Percentiles rank a stretch among this genome's conserved stretches.
Evolutionary conservation across 2,888 invertebrate species (phyloP).

Genomic region (Phlogophora meticulosa): DNA sequence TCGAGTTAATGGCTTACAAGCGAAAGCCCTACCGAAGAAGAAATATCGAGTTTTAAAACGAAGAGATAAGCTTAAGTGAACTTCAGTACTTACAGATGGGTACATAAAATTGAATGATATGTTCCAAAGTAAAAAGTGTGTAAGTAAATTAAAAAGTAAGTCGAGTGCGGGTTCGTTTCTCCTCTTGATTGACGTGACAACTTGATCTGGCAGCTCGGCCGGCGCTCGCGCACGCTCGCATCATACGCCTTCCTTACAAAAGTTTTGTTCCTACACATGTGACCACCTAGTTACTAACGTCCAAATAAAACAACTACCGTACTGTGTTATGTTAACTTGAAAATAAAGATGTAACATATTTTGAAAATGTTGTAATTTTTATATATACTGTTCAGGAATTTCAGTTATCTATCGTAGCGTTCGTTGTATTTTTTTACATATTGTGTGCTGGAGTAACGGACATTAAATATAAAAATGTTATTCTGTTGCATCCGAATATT

Average conservation of each 20-base stretch:
- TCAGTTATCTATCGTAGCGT: background rate
- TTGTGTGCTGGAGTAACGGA: background rate
- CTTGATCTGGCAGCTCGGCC: conserved; percentile 68
- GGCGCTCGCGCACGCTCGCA: conserved; percentile 19
- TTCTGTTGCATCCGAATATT: background rate
- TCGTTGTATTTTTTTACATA: conserved; percentile 13
- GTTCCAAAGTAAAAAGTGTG: conserved; percentile 63
- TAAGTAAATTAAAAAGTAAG: conserved; percentile 73
- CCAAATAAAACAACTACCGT: background rate
- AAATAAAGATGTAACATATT: background rate
- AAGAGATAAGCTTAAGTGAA: conserved; percentile 52
- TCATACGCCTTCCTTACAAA: conserved; percentile 32
- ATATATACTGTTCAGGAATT: background rate
- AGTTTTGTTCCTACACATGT: conserved; percentile 27
- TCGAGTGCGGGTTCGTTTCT: conserved; percentile 77
- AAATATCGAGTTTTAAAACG: conserved; percentile 44
- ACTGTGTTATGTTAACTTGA: conserved; percentile 5
- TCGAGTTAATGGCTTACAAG: conserved; percentile 24
- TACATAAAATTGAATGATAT: conserved; percentile 50
- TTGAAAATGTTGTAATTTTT: background rate
- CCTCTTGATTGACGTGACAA: conserved; percentile 82
- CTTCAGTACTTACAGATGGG: conserved; percentile 42
- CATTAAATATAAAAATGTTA: background rate
- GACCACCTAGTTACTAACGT: background rate
- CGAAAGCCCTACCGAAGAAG: conserved; percentile 32